Evolutionary conservation across 1,140 invertebrate species (phyloP), one percentile per base, ranked within the genome.

Genomic region (Pantala flavescens): DNA sequence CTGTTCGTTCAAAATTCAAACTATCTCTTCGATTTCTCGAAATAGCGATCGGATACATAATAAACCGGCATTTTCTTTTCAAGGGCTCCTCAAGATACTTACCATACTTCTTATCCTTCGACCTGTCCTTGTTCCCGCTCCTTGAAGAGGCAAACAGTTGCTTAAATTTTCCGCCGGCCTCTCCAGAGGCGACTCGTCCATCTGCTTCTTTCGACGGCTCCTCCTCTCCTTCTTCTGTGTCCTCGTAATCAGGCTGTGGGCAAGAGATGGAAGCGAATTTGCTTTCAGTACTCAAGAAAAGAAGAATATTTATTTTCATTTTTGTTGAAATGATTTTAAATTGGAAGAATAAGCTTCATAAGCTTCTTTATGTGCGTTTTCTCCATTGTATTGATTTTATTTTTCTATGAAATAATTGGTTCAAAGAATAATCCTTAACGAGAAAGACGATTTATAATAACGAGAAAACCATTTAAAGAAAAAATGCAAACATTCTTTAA

Each of bases 91-190:
- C n/a, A n/a, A n/a, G n/a, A n/a, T 0, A 72, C 70, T 76, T 75
- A 79, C 78, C 78, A 63, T 79, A 79, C 78, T 79, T 79, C 10
- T 77, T 71, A 71, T 79, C 78, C 73, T 77, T 77, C 21, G 74
- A 72, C 75, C 75, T 72, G 49, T 74, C 74, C 42, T 78, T 79
- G 28, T 76, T 77, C 73, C 77, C 77, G 16, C 72, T 75, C 43
- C 75, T 78, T 14, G 73, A 74, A 43, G 77, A 75, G 12, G 78
- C 77, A 24, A 79, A 78, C 72, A 78, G 77, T 2, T 76, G 77
- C 75, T 79, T 79, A 23, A 63, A 63, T 63, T 63, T 63, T 3
- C 49, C 49, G 49, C 49, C 49, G 14, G 49, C 49, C 49, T 63
- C 49, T 21, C n/a, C 49, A 63, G 49, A 3, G 49, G 49, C n/a